Conservation (phyloP, 2,797 vertebrate species). For the Pangasius sanitwongsei region DNA sequence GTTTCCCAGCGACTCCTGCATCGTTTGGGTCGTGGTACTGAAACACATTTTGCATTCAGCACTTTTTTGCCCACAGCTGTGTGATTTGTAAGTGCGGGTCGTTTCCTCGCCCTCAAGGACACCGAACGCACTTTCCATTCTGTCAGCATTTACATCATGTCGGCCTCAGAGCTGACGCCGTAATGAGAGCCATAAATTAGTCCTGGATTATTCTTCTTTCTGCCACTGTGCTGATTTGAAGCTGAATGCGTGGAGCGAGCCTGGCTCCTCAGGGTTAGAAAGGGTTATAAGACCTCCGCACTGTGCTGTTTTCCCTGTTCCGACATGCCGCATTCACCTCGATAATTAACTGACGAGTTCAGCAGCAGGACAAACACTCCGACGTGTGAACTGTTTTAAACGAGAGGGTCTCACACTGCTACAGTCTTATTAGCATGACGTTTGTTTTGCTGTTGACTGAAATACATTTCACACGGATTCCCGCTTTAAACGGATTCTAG, state of each 20-base stretch:
- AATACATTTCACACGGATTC: neutral
- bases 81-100: neutral
- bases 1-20: neutral
- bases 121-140: neutral
- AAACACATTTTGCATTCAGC: neutral
- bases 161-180: neutral
- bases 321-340: neutral
- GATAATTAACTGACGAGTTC: neutral
- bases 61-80: neutral
- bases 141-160: conserved; percentile 17
- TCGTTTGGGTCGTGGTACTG: neutral
- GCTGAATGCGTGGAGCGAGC: neutral
- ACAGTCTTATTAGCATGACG: neutral
- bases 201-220: neutral
- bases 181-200: conserved; percentile 21
- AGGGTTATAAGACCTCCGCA: neutral
- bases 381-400: neutral
- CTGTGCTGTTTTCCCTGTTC: neutral
- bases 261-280: neutral
- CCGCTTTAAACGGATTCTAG: neutral
- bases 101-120: conserved; percentile 1
- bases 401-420: neutral
- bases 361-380: neutral
- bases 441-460: neutral
- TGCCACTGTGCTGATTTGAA: neutral